Conservation (phyloP, 2,797 vertebrate species). For the Crenuchus spilurus region DNA sequence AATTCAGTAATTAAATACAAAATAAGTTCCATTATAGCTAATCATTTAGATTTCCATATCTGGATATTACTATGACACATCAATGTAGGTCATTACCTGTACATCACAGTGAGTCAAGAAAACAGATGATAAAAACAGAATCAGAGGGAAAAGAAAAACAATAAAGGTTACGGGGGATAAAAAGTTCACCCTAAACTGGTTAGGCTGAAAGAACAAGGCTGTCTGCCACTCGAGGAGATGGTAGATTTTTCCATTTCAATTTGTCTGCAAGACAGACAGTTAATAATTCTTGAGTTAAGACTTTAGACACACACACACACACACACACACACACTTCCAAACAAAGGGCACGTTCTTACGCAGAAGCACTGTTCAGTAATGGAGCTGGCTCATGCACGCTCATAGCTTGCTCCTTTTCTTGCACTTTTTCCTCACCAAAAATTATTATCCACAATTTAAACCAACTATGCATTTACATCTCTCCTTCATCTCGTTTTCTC, state of each 20-base stretch:
- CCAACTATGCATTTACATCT: background rate
- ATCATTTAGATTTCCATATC: background rate
- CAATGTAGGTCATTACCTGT: background rate
- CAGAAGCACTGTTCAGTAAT: constrained; percentile 30
- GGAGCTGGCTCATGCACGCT: constrained; percentile 43
- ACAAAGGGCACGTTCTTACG: constrained; percentile 26
- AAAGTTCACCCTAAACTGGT: constrained; percentile 24
- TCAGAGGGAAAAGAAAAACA: constrained; percentile 1
- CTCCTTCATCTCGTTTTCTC: constrained; percentile 13
- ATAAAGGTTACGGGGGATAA: constrained; percentile 15
- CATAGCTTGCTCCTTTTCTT: constrained; percentile 28
- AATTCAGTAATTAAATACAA: too few relatives aligned
- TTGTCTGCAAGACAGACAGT: constrained; percentile 46
- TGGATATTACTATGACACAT: background rate
- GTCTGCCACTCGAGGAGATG: constrained; percentile 39
- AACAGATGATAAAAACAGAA: background rate
- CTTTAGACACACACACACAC: constrained; percentile 4
- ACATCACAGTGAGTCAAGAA: constrained; percentile 6
- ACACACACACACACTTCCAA: background rate
- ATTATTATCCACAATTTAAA: constrained; percentile 40
- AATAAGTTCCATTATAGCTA: too few relatives aligned
- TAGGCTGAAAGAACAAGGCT: constrained; percentile 25
- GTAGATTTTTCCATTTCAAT: constrained; percentile 48
- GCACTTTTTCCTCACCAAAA: constrained; percentile 42
- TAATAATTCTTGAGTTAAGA: constrained; percentile 51